Percentiles rank a stretch among this genome's conserved stretches.
These are phyloP conservation scores for Chloebia gouldiae DNA, from an alignment of 2,113 vertebrate genomes.

Conservation along the genomic window DNA sequence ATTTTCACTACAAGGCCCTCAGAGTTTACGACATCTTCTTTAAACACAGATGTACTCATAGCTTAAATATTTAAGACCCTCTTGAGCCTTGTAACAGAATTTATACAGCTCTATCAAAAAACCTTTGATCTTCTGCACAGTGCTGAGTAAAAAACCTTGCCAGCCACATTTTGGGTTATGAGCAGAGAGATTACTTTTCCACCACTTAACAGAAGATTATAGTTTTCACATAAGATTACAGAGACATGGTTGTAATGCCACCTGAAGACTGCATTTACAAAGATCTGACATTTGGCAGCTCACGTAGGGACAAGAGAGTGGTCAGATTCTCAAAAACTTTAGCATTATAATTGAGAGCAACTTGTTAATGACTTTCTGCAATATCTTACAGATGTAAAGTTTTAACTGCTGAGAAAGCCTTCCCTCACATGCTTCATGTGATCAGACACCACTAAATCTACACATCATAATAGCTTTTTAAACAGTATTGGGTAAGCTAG, in stretches of 20 bases:
- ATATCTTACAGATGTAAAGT: not conserved
- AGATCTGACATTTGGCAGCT: not conserved
- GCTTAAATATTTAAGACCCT: not conserved
- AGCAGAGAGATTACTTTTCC: not conserved
- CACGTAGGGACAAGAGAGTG: not conserved
- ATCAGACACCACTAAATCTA: not conserved
- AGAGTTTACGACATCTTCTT: not conserved
- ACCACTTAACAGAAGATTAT: not conserved
- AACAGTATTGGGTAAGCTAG: not conserved
- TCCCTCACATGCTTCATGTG: not conserved
- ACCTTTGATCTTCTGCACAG: not conserved
- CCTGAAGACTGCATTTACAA: not conserved
- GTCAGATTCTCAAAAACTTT: not conserved
- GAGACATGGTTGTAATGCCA: not conserved
- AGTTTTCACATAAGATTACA: not conserved
- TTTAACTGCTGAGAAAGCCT: not conserved
- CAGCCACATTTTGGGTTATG: not conserved
- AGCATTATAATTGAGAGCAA: not conserved
- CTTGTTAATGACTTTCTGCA: not conserved
- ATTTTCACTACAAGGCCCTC: not conserved
- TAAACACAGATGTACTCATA: not conserved
- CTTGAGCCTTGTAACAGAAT: not conserved
- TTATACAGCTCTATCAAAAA: not conserved
- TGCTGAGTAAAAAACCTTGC: not conserved
- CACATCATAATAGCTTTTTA: not conserved